These are phyloP conservation scores for Peucedramus taeniatus DNA, from an alignment of 2,113 vertebrate genomes.

Conservation along the genomic window DNA sequence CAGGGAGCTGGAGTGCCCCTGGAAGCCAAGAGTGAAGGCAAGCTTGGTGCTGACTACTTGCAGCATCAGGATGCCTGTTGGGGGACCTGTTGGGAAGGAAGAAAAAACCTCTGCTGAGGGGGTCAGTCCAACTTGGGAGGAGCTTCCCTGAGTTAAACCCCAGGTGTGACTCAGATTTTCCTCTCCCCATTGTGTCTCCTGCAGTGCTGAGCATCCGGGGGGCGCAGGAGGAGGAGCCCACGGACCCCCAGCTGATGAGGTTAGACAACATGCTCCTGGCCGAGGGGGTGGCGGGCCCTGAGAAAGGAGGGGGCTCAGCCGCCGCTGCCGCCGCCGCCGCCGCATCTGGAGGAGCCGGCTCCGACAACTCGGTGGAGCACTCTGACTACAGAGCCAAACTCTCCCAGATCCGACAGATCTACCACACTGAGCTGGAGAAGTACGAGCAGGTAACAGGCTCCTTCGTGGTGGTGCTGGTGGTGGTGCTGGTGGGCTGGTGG, in stretches of 20 bases:
- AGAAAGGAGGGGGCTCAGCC: conserved; percentile 90
- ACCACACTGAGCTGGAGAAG: conserved; percentile 98
- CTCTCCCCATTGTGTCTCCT: conserved; percentile 38
- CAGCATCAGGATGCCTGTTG: not conserved
- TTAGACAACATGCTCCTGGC: conserved; percentile 98
- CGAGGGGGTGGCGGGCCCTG: conserved; percentile 91
- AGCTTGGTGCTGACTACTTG: not conserved
- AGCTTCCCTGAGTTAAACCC: not conserved
- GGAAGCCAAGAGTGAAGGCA: not conserved
- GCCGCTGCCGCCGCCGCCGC: conserved; percentile 88
- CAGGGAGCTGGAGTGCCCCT: not conserved
- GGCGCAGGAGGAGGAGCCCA: conserved; percentile 95
- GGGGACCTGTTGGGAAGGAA: not conserved
- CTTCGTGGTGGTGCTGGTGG: not conserved
- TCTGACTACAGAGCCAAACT: conserved; percentile 96
- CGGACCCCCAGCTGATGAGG: conserved; percentile 95
- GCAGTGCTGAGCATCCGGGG: conserved; percentile 96
- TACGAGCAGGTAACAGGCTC: conserved; percentile 90
- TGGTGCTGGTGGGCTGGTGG: not conserved
- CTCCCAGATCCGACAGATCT: conserved; percentile 96
- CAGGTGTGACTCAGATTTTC: rapidly evolving
- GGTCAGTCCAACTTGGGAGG: not conserved
- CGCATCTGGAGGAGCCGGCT: conserved; percentile 82
- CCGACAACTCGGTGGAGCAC: conserved; percentile 92
- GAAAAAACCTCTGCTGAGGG: not conserved